A percentile compares a stretch with the other conserved stretches of the same genome.
phyloP scores from a whole-genome alignment of 2,797 vertebrate genomes.

The Momotus momota region DNA sequence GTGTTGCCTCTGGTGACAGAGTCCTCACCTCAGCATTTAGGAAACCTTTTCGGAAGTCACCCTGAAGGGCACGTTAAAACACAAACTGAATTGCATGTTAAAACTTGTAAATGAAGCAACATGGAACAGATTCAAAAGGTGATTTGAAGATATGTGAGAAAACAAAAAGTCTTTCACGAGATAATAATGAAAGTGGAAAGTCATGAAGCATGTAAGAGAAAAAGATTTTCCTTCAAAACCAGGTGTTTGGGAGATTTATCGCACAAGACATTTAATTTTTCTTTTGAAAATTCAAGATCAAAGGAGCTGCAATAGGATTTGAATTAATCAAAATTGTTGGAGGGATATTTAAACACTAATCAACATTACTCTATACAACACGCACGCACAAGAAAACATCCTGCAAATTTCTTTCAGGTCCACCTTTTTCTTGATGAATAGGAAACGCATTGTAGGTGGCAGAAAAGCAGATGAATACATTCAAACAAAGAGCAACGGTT shows the following conservation, averaged over 20 bases:
- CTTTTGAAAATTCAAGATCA: slow-evolving; percentile 13
- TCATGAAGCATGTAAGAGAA: background rate
- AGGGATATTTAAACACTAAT: slow-evolving; percentile 12
- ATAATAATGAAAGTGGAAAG: slow-evolving; percentile 11
- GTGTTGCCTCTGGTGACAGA: background rate
- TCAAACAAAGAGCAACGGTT: background rate
- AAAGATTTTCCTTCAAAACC: slow-evolving; percentile 15
- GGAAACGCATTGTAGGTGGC: background rate
- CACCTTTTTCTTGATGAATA: background rate
- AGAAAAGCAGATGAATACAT: background rate
- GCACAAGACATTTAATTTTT: background rate
- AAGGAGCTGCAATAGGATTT: background rate
- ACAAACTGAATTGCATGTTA: background rate
- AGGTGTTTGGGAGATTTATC: slow-evolving; percentile 4
- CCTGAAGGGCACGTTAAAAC: slow-evolving; percentile 3
- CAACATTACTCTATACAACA: background rate
- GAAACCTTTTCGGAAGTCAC: slow-evolving; percentile 30
- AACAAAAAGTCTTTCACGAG: background rate
- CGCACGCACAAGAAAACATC: background rate
- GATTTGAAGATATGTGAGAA: background rate
- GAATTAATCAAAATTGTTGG: background rate
- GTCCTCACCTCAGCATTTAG: slow-evolving; percentile 38
- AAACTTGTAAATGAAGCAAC: slow-evolving; percentile 13
- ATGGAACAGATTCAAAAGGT: background rate
- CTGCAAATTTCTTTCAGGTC: slow-evolving; percentile 26